Evolutionary conservation across 1,140 invertebrate genomes (phyloP), one percentile per base, ranked within the genome.

Genomic region (Drosophila serrata): DNA sequence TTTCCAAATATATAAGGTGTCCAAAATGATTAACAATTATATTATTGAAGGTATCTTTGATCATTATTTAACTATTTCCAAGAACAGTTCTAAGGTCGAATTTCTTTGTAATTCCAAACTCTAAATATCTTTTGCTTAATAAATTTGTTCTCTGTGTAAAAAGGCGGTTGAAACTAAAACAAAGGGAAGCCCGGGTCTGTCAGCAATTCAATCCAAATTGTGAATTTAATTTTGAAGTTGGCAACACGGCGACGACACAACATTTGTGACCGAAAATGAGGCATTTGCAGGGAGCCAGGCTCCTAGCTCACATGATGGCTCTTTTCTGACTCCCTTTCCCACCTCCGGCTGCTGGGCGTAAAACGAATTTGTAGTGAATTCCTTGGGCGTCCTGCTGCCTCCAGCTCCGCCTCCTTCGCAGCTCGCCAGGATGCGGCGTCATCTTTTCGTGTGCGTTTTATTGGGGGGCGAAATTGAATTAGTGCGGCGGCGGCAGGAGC

Each of bases 401-500:
- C 33, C n/a, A n/a, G 33, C 19, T 8, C 6, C 19, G 9, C 9
- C 17, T 9, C 13, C 39, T 31, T 49, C 40, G 39, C n/a, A 15
- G 45, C 17, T 27, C 22, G 62, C 40, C 67, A 59, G 61, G 79
- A 75, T 64, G 79, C 79, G 79, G 61, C 60, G 68, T 67, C 76
- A 74, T 79, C 68, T 68, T 72, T 79, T 79, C 75, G 67, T 82
- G 80, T 82, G 75, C 80, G 80, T 77, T 84, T 84, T 86, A 86
- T 81, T 86, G 82, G 80, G 80, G 73, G 46, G 68, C 75, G 68
- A 90, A 88, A 88, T 88, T 88, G 85, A 88, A 90, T 88, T 88
- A 88, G 80, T 84, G 85, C 60, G 77, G 72, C 61, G 31, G 29
- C 29, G 61, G 60, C 45, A 69, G 77, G 81, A 87, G 49, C 85